Evolutionary conservation across 2,113 vertebrate genomes (phyloP).

Genomic region (Gymnobelideus leadbeateri): DNA sequence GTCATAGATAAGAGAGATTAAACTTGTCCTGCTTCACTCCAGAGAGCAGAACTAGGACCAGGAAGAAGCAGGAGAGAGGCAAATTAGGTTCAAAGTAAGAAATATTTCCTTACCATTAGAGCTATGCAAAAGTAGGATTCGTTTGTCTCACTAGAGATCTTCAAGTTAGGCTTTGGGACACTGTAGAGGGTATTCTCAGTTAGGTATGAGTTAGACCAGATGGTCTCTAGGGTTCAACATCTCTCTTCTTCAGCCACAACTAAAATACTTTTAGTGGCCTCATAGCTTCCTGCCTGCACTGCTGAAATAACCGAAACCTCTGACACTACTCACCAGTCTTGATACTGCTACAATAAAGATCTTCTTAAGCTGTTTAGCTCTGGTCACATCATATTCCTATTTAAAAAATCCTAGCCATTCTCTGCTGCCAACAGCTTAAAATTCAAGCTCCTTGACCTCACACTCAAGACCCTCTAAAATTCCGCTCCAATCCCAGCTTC

Average conservation of each 20-base stretch:
- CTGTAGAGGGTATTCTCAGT: background rate
- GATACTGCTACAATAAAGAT: background rate
- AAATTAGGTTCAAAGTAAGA: background rate
- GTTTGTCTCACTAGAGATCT: background rate
- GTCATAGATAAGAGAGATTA: background rate
- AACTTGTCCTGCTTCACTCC: background rate
- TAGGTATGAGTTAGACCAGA: background rate
- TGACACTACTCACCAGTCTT: background rate
- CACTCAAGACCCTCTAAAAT: background rate
- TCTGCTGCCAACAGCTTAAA: background rate
- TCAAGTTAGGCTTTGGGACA: background rate
- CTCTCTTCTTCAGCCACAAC: background rate
- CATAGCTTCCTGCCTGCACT: background rate
- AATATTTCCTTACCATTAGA: background rate
- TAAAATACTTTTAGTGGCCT: background rate
- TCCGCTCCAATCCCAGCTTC: background rate
- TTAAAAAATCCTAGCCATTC: background rate
- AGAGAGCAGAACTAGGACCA: background rate
- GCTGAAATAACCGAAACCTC: background rate
- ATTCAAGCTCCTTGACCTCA: background rate
- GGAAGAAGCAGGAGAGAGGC: background rate
- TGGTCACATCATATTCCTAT: background rate
- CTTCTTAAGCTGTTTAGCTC: background rate
- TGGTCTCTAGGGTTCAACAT: background rate
- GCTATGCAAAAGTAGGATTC: background rate